These are phyloP conservation scores for Fistularia commersonii DNA, from an alignment of 2,797 vertebrate genomes.

Conservation along the genomic window DNA sequence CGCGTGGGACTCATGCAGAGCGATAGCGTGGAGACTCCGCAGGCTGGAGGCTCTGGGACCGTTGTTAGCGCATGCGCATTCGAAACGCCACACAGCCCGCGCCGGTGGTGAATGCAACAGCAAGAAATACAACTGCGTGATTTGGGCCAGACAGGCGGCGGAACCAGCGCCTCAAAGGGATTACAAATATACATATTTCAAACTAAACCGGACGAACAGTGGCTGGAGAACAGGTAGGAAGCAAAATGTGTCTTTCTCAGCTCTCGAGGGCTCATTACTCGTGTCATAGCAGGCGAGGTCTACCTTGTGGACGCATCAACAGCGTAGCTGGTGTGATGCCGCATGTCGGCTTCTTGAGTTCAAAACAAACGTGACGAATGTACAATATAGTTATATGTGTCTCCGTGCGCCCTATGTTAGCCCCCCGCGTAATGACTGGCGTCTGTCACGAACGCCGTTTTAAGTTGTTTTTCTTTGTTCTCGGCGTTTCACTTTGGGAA, in stretches of 20 bases:
- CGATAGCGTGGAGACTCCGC: too few relatives aligned
- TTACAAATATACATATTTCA: conserved; percentile 23
- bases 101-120: conserved; percentile 59
- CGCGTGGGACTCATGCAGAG: too few relatives aligned
- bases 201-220: conserved; percentile 35
- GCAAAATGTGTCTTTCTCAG: rapidly evolving
- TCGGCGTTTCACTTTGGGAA: conserved; percentile 33
- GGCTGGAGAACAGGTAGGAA: conserved; percentile 59
- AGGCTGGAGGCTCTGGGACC: neutral
- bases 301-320: conserved; percentile 32
- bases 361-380: conserved; percentile 71
- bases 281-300: conserved; percentile 11
- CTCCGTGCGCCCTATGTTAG: too few relatives aligned
- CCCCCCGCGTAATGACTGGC: too few relatives aligned
- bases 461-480: neutral
- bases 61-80: conserved; percentile 55
- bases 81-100: conserved; percentile 42
- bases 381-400: neutral
- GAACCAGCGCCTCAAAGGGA: conserved; percentile 32
- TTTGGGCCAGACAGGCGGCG: conserved; percentile 50
- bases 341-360: conserved; percentile 68
- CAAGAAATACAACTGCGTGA: conserved; percentile 76
- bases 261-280: neutral
- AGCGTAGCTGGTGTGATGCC: conserved; percentile 32
- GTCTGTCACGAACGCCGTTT: too few relatives aligned